These are phyloP conservation scores for Erpornis zantholeuca DNA, from an alignment of 2,113 vertebrate genomes.

Conservation along the genomic window DNA sequence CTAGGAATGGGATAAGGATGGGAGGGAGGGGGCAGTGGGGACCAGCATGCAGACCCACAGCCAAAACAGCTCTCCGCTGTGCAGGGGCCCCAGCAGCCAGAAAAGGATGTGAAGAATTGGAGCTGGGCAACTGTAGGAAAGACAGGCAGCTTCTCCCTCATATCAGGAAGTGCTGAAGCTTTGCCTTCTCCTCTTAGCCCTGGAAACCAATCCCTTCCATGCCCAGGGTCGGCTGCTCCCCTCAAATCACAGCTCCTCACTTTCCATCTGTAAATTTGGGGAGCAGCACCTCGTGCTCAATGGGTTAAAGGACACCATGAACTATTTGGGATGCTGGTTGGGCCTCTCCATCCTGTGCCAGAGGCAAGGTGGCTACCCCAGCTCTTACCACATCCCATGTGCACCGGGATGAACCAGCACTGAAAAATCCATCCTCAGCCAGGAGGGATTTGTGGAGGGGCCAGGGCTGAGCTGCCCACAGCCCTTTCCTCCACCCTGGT, in stretches of 20 bases:
- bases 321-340: not conserved
- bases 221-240: not conserved
- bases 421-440: not conserved
- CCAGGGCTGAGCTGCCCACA: not conserved
- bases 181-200: not conserved
- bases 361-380: too few relatives aligned
- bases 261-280: not conserved
- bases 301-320: not conserved
- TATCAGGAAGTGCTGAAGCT: not conserved
- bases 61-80: not conserved
- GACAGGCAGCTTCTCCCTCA: not conserved
- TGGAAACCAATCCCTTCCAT: not conserved
- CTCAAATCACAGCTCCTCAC: not conserved
- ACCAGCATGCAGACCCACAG: not conserved
- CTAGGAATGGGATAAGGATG: not conserved
- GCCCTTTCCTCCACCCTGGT: rapidly evolving
- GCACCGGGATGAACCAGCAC: not conserved
- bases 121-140: not conserved
- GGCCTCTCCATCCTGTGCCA: not conserved
- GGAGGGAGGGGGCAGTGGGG: not conserved
- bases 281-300: not conserved
- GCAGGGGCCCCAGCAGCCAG: not conserved
- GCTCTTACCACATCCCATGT: not conserved
- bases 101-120: too few relatives aligned
- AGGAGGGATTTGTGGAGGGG: not conserved